phyloP scores from a whole-genome alignment of 1,140 invertebrate species.

The Proctacanthus coquilletti region DNA sequence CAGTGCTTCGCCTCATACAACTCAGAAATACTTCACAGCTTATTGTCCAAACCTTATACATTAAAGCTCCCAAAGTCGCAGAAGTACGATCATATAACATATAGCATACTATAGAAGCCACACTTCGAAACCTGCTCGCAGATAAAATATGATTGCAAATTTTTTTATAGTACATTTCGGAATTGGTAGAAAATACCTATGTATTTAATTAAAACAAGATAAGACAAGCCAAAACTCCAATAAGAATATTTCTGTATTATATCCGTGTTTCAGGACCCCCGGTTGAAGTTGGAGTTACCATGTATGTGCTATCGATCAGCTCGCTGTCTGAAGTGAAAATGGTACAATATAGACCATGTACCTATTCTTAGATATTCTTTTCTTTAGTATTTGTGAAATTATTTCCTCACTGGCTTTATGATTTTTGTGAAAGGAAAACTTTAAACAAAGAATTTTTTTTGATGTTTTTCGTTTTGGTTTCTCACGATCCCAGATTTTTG shows the following conservation, averaged over 20 bases:
- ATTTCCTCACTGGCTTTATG: too few relatives aligned
- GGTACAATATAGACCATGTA: slow-evolving; percentile 47
- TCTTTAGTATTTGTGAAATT: slow-evolving; percentile 4
- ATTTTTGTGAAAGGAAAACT: slow-evolving; percentile 8
- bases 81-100: too few relatives aligned
- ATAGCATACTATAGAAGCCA: too few relatives aligned
- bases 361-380: slow-evolving; percentile 11
- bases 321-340: slow-evolving; percentile 98
- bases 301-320: slow-evolving; percentile 97
- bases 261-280: slow-evolving; percentile 68
- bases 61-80: too few relatives aligned
- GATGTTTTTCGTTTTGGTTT: slow-evolving; percentile 6
- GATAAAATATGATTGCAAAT: too few relatives aligned
- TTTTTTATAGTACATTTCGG: too few relatives aligned
- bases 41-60: too few relatives aligned
- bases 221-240: slow-evolving; percentile 3
- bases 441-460: not conserved
- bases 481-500: slow-evolving; percentile 4
- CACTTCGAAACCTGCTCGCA: too few relatives aligned
- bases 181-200: too few relatives aligned
- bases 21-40: too few relatives aligned
- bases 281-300: slow-evolving; percentile 91
- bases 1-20: too few relatives aligned
- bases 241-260: slow-evolving; percentile 2
- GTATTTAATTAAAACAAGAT: too few relatives aligned